Evolutionary conservation across 2,888 invertebrate genomes (phyloP), one percentile per base, ranked within the genome.

Genomic region (Epistrophe eligans): DNA sequence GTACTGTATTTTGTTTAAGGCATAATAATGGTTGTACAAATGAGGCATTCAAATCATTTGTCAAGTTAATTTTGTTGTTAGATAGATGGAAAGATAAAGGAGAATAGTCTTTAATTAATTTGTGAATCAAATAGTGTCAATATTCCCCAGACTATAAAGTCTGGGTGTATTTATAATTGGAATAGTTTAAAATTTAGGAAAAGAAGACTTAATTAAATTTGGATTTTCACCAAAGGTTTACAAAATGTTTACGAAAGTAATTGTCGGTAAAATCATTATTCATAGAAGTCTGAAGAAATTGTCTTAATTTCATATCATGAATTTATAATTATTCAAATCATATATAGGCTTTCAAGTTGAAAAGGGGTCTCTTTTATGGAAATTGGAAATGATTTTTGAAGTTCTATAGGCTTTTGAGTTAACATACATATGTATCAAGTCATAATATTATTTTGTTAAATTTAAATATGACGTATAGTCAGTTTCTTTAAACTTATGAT

Each of bases 1-100:
- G 24, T 2, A 8, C 11, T 57, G 32, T 58, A 9, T 35, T n/a
- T 17, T 17, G n/a, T 60, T 17, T 15, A 58, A 35, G 35, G 38
- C 17, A 10, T 17, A 60, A 38, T 19, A 76, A 11, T 40, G 35
- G 13, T 2, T 13, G 8, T 2, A 35, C 35, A 66, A 66, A 35
- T 48, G 48, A 66, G 35, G 35, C 48, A 66, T 66, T 66, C 9
- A 17, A 71, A 40, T 72, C n/a, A 57, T 62, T 72, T 62, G 55
- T 64, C 32, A 57, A 72, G 45, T 50, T 45, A 57, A 28, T 72
- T 48, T 24, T 13, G 19, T 66, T 32, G 11, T 19, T 1, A 7
- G 2, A 64, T 1, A 13, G 2, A 66, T 28, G 43, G 15, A 48
- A 45, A 71, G 24, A 48, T 13, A 43, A 4, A 43, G 6, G 43